phyloP scores from a whole-genome alignment of 1,140 invertebrate genomes.

The Philotrypesis tridentata region DNA sequence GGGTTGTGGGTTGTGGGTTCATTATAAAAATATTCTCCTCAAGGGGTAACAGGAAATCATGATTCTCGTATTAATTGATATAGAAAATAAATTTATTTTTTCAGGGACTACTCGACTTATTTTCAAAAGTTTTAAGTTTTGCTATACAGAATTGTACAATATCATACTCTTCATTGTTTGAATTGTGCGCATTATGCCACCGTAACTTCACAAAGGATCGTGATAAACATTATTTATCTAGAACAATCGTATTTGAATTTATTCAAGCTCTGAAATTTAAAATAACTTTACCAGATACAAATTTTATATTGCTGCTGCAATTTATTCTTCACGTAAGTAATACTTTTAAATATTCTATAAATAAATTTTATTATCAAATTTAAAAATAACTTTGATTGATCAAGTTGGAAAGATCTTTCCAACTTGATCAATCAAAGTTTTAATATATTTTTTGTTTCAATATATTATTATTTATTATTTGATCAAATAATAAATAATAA shows the following conservation, averaged over 20 bases:
- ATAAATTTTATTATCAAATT: too few species aligned
- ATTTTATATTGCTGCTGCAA: slow-evolving; percentile 93
- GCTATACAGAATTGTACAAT: slow-evolving; percentile 91
- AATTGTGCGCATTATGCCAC: slow-evolving; percentile 92
- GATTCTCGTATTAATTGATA: too few species aligned
- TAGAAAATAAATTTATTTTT: slow-evolving; percentile 58
- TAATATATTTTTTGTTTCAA: too few species aligned
- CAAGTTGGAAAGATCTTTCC: too few species aligned
- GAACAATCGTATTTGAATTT: slow-evolving; percentile 94
- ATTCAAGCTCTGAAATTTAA: slow-evolving; percentile 97
- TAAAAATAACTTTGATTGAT: too few species aligned
- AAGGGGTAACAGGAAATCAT: too few species aligned
- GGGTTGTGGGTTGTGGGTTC: too few species aligned
- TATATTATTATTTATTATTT: too few species aligned
- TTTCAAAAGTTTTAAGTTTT: slow-evolving; percentile 94
- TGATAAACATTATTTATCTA: slow-evolving; percentile 92
- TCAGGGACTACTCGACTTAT: slow-evolving; percentile 91
- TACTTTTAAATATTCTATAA: too few species aligned
- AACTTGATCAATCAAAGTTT: too few species aligned
- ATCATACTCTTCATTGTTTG: slow-evolving; percentile 88
- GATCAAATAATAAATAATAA: too few species aligned
- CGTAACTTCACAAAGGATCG: slow-evolving; percentile 91
- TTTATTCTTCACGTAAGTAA: slow-evolving; percentile 85
- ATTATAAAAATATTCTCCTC: too few species aligned
- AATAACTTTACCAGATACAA: slow-evolving; percentile 92